These are phyloP conservation scores for Danio aesculapii DNA, from an alignment of 2,797 vertebrate species.

Conservation along the genomic window DNA sequence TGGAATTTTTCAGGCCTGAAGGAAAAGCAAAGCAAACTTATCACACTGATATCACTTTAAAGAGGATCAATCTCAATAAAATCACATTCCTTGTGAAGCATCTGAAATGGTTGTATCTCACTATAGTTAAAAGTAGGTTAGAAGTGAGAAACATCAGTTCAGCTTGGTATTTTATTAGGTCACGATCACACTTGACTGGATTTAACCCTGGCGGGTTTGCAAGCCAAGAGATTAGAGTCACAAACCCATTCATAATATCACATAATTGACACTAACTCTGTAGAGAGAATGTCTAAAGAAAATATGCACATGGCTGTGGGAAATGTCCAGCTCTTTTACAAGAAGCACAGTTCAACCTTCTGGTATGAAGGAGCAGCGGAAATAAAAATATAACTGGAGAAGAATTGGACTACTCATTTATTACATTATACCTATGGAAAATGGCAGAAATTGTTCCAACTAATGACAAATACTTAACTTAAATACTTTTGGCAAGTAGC, in stretches of 20 bases:
- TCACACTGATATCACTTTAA: constrained; percentile 38
- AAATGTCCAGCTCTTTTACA: constrained; percentile 70
- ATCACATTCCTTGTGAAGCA: background rate
- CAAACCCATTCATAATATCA: constrained; percentile 79
- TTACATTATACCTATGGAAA: no score
- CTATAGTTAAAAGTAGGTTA: background rate
- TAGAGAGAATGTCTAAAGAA: constrained; percentile 57
- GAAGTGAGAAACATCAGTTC: background rate
- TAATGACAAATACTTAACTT: no score
- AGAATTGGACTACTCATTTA: no score
- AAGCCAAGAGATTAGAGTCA: constrained; percentile 78
- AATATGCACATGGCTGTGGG: constrained; percentile 72
- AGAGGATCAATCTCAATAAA: no score
- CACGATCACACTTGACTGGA: constrained; percentile 65
- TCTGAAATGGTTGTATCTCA: background rate
- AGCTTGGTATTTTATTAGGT: background rate
- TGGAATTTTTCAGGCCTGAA: background rate
- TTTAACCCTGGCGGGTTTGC: constrained; percentile 73
- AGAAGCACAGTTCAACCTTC: constrained; percentile 49
- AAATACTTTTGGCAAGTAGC: no score
- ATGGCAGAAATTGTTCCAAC: no score
- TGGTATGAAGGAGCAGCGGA: no score
- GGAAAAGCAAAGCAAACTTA: constrained; percentile 60
- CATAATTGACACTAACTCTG: constrained; percentile 74
- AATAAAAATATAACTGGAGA: no score